Base-by-base conservation (phyloP, 2,797 vertebrate genomes). In the Gorsachius magnificus region DNA sequence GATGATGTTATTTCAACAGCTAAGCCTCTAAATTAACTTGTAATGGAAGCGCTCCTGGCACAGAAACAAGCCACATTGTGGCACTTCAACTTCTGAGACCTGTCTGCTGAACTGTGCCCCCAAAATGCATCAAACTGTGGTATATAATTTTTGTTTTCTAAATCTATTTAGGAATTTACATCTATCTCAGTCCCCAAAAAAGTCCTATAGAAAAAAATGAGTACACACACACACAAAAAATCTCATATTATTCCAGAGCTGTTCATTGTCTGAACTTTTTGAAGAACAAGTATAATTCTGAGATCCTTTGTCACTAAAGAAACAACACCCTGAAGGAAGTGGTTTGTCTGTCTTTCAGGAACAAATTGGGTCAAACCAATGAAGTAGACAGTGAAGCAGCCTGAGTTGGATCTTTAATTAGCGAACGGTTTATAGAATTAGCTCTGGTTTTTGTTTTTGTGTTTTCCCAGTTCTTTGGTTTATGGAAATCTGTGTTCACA, bases 381-480 rank as follows among this genome's bases (percentile, higher is more conserved):
- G 45, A 26, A 92, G 82, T 9, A 88, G 92, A 65, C 63, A 87
- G n/a, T 29, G 69, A 93, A 90, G 87, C 46, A 70, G 66, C 66
- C 46, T 70, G 74, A 97, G 69, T 5, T 90, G 95, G 96, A 72
- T 56, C 90, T 94, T 84, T 96, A 97, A 96, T 96, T 95, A 94
- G 87, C 5, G 5, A 85, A 69, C 1, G 3, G 66, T 19, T 76
- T 65, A 79, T 4, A 64, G 50, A 96, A 94, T 94, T 86, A 96
- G 92, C 87, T 79, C 63, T 90, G 92, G 61, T 9, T 96, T 96
- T 96, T 96, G 87, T 95, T 92, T 71, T 74, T 57, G 13, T 25
- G 50, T 74, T 64, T 22, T 35, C 69, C 48, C 79, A 70, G 46
- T 9, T 64, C 84, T 60, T 19, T 57, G 46, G 48, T 72, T 91